Conservation (phyloP, 2,888 invertebrate genomes). For the Brenthis hecate region DNA sequence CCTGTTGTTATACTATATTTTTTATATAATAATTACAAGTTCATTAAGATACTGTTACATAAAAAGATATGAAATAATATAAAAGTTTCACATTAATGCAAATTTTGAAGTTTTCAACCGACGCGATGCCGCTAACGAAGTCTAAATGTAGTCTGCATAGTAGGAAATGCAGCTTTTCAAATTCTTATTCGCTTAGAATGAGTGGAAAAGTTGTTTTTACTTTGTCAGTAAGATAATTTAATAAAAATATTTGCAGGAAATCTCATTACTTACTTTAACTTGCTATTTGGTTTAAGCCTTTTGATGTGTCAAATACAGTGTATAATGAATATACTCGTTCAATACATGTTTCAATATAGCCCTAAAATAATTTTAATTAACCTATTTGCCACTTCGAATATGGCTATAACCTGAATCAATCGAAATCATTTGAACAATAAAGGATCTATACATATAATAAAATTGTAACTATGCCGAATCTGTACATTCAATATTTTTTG, state of each 20-base stretch:
- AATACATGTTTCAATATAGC: too few species aligned
- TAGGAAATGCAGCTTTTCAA: constrained; percentile 21
- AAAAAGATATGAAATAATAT: neutral
- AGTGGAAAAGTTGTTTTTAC: constrained; percentile 20
- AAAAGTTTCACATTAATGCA: constrained; percentile 1
- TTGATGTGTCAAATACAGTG: neutral
- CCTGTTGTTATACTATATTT: too few species aligned
- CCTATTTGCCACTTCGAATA: too few species aligned
- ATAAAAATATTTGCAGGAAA: constrained; percentile 23
- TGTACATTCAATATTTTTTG: too few species aligned
- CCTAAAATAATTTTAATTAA: too few species aligned
- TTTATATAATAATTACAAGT: too few species aligned
- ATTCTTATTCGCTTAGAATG: constrained; percentile 25
- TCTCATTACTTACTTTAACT: constrained; percentile 11
- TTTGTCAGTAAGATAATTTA: constrained; percentile 22
- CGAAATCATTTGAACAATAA: too few species aligned
- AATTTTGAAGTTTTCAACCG: constrained; percentile 7
- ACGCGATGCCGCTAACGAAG: constrained; percentile 16
- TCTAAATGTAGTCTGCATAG: constrained; percentile 14
- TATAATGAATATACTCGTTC: too few species aligned
- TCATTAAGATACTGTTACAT: too few species aligned
- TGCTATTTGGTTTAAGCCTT: neutral
- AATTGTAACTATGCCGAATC: too few species aligned
- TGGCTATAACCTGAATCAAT: too few species aligned
- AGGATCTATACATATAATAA: too few species aligned